Evolutionary conservation across 2,888 invertebrate species (phyloP).

Genomic region (Lamellibrachia satsuma): DNA sequence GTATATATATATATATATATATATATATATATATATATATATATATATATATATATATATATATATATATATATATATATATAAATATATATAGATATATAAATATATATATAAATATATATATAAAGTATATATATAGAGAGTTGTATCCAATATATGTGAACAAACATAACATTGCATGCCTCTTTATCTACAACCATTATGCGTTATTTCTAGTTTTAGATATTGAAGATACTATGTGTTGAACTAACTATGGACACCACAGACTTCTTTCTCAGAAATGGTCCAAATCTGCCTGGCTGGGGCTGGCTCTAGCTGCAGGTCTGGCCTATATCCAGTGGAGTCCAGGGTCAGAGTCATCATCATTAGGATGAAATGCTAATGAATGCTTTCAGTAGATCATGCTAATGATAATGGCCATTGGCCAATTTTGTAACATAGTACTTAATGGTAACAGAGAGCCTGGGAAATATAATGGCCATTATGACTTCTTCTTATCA

Average conservation of each 20-base stretch:
- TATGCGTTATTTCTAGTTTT: too few relatives aligned
- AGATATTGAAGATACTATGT: too few relatives aligned
- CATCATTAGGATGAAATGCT: conserved; percentile 1
- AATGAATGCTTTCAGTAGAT: neutral
- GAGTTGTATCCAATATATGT: too few relatives aligned
- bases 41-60: neutral
- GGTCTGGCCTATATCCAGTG: neutral
- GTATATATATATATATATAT: neutral
- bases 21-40: too few relatives aligned
- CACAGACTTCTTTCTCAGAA: neutral
- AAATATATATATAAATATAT: too few relatives aligned
- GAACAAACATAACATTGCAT: too few relatives aligned
- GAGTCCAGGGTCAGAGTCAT: neutral
- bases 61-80: too few relatives aligned
- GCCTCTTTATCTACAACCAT: too few relatives aligned
- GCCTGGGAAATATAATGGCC: neutral
- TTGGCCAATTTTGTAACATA: neutral
- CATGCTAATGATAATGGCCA: neutral
- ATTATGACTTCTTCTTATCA: neutral
- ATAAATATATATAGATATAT: too few relatives aligned
- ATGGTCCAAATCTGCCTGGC: neutral
- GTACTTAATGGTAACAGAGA: neutral
- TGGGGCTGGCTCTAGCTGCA: neutral
- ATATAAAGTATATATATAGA: too few relatives aligned
- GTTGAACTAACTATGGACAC: too few relatives aligned